Percentiles rank a stretch among this genome's conserved stretches.
phyloP scores from a whole-genome alignment of 2,797 vertebrate species.

The Urosaurus nigricauda region DNA sequence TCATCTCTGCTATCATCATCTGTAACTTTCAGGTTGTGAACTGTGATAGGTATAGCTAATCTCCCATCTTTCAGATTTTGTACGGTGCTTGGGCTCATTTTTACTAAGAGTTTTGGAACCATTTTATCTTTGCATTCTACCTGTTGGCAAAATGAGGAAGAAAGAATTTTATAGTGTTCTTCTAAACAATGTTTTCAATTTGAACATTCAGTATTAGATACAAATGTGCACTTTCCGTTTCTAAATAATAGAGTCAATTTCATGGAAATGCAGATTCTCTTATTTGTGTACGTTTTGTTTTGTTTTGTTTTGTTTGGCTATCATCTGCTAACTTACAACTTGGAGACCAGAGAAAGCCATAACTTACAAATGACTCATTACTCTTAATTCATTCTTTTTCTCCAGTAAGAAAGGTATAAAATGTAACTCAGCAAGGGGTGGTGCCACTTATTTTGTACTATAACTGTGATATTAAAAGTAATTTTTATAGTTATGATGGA shows the following conservation, averaged over 20 bases:
- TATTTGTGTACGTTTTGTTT: too few species aligned
- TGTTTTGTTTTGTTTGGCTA: neutral
- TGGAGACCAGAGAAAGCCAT: neutral
- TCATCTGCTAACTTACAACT: neutral
- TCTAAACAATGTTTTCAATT: neutral
- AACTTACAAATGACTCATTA: too few species aligned
- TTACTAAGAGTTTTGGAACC: constrained; percentile 74
- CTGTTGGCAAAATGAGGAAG: constrained; percentile 54
- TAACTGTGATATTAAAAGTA: too few species aligned
- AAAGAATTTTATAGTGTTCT: neutral
- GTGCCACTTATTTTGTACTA: too few species aligned
- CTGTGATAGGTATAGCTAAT: constrained; percentile 71
- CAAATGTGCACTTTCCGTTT: neutral
- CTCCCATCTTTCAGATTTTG: constrained; percentile 69
- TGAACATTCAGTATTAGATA: neutral
- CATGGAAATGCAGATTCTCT: neutral
- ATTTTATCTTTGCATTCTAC: constrained; percentile 76
- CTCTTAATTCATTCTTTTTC: too few species aligned
- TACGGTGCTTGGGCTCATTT: constrained; percentile 69
- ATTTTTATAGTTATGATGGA: too few species aligned
- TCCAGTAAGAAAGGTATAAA: too few species aligned
- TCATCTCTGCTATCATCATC: constrained; percentile 74
- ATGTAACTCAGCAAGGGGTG: too few species aligned
- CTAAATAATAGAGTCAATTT: neutral
- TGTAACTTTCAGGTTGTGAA: constrained; percentile 73